Evolutionary conservation across 2,113 vertebrate species (phyloP), one percentile per base, ranked within the genome.

Genomic region (Pipra filicauda): DNA sequence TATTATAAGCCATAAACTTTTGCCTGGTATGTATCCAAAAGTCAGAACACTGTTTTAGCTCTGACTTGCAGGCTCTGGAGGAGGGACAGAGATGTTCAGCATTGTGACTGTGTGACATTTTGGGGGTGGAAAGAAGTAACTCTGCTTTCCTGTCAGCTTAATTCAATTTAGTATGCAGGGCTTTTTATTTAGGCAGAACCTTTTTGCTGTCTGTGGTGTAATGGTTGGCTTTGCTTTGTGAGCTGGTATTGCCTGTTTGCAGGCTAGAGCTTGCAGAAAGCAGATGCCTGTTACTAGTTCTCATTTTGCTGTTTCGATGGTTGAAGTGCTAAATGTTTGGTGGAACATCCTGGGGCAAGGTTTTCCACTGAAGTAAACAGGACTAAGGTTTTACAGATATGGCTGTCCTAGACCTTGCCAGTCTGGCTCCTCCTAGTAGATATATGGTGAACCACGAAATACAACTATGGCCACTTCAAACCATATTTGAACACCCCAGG

Each of bases 31-130:
- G 30, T 52, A 66, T 57, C 62, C 0, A 16, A 59, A 82, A 93
- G 85, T 82, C 92, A 90, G 71, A 90, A 70, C 22, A 6, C 37
- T 85, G 59, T 86, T 76, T 79, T 62, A 89, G 78, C 23, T 58
- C 20, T 94, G 87, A 91, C 78, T 96, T 96, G 44, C 51, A 74
- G 59, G 83, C 28, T 85, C 62, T 82, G 85, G 82, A 64, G 88
- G 88, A 85, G 73, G 71, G n/a, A 39, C 8, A 8, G 37, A 82
- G 72, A 31, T 84, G 48, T 51, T 91, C n/a, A 33, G 70, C 75
- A 70, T 83, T 55, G 67, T 88, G 49, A 66, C 74, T 83, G 12
- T 75, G 74, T 93, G 85, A 83, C 90, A 77, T 96, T 95, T 94
- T 92, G 79, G 69, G 59, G 85, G 85, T 86, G 88, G 91, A 88